Evolutionary conservation across 1,140 invertebrate genomes (phyloP), one percentile per base, ranked within the genome.

Genomic region (Lasioglossum albipes): DNA sequence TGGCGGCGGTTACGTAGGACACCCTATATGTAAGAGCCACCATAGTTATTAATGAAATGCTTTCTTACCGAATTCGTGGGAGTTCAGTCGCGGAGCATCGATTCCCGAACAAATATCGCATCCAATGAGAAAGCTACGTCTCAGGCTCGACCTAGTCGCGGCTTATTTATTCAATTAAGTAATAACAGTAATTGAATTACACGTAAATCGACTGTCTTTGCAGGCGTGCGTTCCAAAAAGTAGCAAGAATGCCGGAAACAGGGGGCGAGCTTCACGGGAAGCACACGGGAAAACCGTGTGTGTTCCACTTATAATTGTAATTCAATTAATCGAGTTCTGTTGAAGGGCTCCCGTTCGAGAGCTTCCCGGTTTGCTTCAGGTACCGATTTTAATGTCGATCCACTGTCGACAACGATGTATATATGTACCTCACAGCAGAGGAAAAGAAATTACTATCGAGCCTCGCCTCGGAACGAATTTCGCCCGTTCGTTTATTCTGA

Each of bases 101-200:
- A 72, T 72, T 71, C 31, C 10, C 45, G 6, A 13, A n/a, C 16
- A 20, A 62, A 64, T 49, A 36, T 7, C 16, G 45, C 9, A 18
- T 2, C 1, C 1, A 31, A 64, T n/a, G 31, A 12, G 12, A 65
- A 66, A 57, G 54, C 18, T 31, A 72, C 61, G 45, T 52, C 18
- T n/a, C 20, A 6, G 20, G 16, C 52, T 16, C 13, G 45, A 49
- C 41, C n/a, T 4, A 45, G 42, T 22, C n/a, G 67, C n/a, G 12
- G 7, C 7, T 69, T 42, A 79, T 74, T 65, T 72, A 79, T 68
- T 68, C 42, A 45, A 79, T 79, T 79, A 73, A 79, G 54, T 73
- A 74, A 73, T 65, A 74, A 79, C 41, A 52, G 36, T 79, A 79
- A 79, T 79, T 65, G 12, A 66, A 79, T 79, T 79, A 79, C 13